Evolutionary conservation across 2,113 vertebrate genomes (phyloP), one percentile per base, ranked within the genome.

Genomic region (Platichthys stellatus): DNA sequence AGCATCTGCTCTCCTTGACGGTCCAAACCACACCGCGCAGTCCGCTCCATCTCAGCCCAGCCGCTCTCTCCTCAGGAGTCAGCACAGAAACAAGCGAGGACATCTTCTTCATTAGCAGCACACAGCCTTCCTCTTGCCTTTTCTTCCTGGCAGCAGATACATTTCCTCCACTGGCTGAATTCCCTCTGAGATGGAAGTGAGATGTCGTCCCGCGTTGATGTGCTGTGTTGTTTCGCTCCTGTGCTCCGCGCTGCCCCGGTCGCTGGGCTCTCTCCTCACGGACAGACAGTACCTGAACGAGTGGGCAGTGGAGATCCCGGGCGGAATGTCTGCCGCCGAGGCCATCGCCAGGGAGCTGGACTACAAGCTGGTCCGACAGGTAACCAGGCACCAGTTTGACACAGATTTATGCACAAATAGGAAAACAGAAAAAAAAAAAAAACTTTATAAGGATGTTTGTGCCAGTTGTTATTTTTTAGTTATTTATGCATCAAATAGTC

Each of bases 271-370:
- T 20, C 74, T 87, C 23, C 91, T 71, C 81, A 58, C 79, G 31
- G 94, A 95, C 88, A 93, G 94, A 35, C 96, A 97, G 76, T 99
- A 98, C 92, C 94, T 98, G 83, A 99, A 99, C 94, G 96, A 99
- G 92, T 99, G 98, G 98, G 98, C 98, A 13, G 97, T 97, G 54
- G 97, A 99, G 94, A 94, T 98, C 73, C 95, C 96, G 0, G 97
- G 96, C 21, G 98, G 98, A 3, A 85, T 87, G n/a, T 93, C 93
- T 14, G 95, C 94, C 28, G 98, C 97, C 17, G 88, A 89, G 63
- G 92, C 90, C 68, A 96, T 99, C 76, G 98, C 98, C 51, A 87
- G 89, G 78, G 97, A 99, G 72, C 89, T 99, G 92, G 96, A 94
- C 85, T 99, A 99, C 92, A 86, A 97, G 71, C 93, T 97, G 75